These are phyloP conservation scores for Platypus cylindrus DNA, from an alignment of 2,888 invertebrate genomes.

Conservation along the genomic window DNA sequence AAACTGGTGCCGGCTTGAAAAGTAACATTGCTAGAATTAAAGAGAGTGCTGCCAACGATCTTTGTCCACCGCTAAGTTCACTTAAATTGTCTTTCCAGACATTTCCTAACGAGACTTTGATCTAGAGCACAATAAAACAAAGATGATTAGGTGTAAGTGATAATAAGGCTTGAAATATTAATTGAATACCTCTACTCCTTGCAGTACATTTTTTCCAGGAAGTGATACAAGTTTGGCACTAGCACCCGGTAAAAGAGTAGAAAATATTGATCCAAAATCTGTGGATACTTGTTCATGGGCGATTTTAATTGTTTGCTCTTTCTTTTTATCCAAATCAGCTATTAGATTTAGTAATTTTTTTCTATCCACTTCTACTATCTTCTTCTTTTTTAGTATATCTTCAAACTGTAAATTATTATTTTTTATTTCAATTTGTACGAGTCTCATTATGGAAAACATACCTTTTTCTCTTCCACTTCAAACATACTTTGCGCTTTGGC, in stretches of 20 bases:
- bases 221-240: constrained; percentile 73
- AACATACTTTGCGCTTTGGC: constrained; percentile 77
- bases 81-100: constrained; percentile 93
- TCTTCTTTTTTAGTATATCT: constrained; percentile 49
- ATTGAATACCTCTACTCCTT: constrained; percentile 78
- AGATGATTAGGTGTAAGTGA: background rate
- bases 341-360: constrained; percentile 66
- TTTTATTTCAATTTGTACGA: background rate
- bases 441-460: constrained; percentile 23
- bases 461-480: constrained; percentile 75
- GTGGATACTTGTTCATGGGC: constrained; percentile 81
- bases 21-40: constrained; percentile 91
- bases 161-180: too few species aligned
- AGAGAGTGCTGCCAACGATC: constrained; percentile 90
- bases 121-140: constrained; percentile 35
- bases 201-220: constrained; percentile 57
- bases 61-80: constrained; percentile 94
- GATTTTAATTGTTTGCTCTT: constrained; percentile 63
- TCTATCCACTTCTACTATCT: constrained; percentile 61
- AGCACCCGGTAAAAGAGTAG: constrained; percentile 80
- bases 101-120: constrained; percentile 81
- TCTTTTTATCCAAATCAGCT: constrained; percentile 79
- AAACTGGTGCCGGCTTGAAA: constrained; percentile 96
- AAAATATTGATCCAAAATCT: constrained; percentile 93
- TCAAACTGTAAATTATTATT: constrained; percentile 38